A percentile compares a stretch with the other conserved stretches of the same genome.
phyloP scores from a whole-genome alignment of 64 coral and sea anemone genomes.

The Montipora sp. region DNA sequence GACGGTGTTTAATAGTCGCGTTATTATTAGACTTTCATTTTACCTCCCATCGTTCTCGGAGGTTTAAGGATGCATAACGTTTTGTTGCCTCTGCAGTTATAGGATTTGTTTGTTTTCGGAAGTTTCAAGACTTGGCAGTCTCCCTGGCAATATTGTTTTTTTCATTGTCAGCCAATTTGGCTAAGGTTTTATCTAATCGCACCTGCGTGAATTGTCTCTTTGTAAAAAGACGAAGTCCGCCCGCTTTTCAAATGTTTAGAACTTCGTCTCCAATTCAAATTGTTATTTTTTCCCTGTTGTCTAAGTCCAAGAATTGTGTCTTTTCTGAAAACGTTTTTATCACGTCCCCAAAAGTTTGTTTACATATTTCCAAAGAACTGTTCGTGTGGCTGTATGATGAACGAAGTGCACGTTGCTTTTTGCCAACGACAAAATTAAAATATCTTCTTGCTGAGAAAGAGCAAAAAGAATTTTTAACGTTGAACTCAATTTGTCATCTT shows the following conservation, averaged over 20 bases:
- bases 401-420: background rate
- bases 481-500: too few relatives aligned
- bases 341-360: background rate
- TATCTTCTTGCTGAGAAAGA: too few relatives aligned
- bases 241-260: background rate
- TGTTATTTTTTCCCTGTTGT: background rate
- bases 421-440: background rate
- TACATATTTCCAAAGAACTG: background rate
- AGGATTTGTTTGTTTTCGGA: slow-evolving; percentile 11
- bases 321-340: background rate
- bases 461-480: too few relatives aligned
- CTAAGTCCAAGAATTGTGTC: background rate
- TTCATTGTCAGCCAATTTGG: background rate
- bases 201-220: background rate
- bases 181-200: background rate
- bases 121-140: background rate
- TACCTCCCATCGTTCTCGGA: background rate
- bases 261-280: too few relatives aligned
- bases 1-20: background rate
- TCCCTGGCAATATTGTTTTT: background rate
- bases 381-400: background rate
- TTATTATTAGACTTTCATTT: background rate
- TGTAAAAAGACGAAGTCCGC: background rate
- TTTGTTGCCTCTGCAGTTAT: background rate
- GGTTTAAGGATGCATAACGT: background rate